Percentiles rank a stretch among this genome's conserved stretches.
Evolutionary conservation across 2,888 invertebrate genomes (phyloP).

Genomic region (Bombylius major): DNA sequence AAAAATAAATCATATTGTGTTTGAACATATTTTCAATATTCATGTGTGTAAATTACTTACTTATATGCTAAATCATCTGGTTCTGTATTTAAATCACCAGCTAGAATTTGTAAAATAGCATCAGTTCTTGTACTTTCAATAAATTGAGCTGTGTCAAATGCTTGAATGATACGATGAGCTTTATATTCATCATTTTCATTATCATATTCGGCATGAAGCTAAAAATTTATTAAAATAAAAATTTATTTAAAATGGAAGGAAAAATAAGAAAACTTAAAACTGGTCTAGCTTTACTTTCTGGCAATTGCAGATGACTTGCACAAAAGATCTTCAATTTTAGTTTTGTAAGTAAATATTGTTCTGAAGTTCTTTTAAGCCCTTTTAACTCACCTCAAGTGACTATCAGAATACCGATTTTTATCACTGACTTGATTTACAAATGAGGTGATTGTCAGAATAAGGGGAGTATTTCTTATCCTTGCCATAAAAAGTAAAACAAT

Average conservation of each 20-base stretch:
- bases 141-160: slow-evolving; percentile 90
- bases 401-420: too few species aligned
- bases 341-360: too few species aligned
- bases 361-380: too few species aligned
- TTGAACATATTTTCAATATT: neutral
- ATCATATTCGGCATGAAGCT: slow-evolving; percentile 93
- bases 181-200: slow-evolving; percentile 73
- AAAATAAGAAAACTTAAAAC: neutral
- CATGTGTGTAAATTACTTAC: slow-evolving; percentile 20
- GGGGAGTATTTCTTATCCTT: too few species aligned
- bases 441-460: too few species aligned
- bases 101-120: slow-evolving; percentile 73
- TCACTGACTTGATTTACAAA: too few species aligned
- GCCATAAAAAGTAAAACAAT: neutral
- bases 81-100: slow-evolving; percentile 90
- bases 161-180: slow-evolving; percentile 85
- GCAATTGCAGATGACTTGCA: too few species aligned
- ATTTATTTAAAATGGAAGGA: neutral
- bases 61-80: slow-evolving; percentile 72
- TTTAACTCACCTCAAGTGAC: too few species aligned
- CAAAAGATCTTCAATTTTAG: too few species aligned
- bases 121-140: slow-evolving; percentile 68
- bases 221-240: slow-evolving; percentile 18
- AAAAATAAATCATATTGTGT: neutral
- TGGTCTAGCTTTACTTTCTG: too few species aligned